A percentile compares a stretch with the other conserved stretches of the same genome.
These are phyloP conservation scores for Digitonthophagus gazella DNA, from an alignment of 2,888 invertebrate species.

Conservation along the genomic window DNA sequence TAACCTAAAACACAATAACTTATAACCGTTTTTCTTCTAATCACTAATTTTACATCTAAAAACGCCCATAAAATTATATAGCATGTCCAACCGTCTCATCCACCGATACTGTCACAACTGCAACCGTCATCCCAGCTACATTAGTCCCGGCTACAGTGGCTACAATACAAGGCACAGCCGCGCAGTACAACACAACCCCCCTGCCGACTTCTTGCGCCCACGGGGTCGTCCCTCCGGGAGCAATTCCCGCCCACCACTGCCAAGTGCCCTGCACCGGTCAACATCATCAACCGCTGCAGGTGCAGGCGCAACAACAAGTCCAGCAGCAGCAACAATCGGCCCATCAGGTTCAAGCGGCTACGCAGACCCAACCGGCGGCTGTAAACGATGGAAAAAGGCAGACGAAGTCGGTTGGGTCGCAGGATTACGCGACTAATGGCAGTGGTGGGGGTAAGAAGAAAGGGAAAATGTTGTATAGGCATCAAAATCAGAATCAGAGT, in stretches of 20 bases:
- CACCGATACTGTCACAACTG: conserved; percentile 41
- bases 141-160: conserved; percentile 42
- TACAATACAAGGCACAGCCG: conserved; percentile 35
- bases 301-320: conserved; percentile 44
- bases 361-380: conserved; percentile 55
- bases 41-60: not conserved
- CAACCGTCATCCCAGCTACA: conserved; percentile 32
- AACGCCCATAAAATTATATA: conserved; percentile 30
- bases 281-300: conserved; percentile 35
- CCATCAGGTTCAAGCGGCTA: conserved; percentile 63
- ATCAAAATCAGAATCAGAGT: conserved; percentile 50
- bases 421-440: conserved; percentile 27
- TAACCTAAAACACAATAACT: too few relatives aligned
- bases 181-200: conserved; percentile 24
- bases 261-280: conserved; percentile 41
- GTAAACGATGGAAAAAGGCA: conserved; percentile 38
- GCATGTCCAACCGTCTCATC: conserved; percentile 42
- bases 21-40: too few relatives aligned
- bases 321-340: conserved; percentile 39
- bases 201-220: conserved; percentile 26
- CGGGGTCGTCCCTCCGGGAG: conserved; percentile 38
- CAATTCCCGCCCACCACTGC: conserved; percentile 36
- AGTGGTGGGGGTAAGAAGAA: conserved; percentile 49
- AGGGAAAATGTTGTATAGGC: conserved; percentile 46
- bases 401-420: conserved; percentile 40